Evolutionary conservation across 2,888 invertebrate genomes (phyloP).

Genomic region (Orchestes rusci): DNA sequence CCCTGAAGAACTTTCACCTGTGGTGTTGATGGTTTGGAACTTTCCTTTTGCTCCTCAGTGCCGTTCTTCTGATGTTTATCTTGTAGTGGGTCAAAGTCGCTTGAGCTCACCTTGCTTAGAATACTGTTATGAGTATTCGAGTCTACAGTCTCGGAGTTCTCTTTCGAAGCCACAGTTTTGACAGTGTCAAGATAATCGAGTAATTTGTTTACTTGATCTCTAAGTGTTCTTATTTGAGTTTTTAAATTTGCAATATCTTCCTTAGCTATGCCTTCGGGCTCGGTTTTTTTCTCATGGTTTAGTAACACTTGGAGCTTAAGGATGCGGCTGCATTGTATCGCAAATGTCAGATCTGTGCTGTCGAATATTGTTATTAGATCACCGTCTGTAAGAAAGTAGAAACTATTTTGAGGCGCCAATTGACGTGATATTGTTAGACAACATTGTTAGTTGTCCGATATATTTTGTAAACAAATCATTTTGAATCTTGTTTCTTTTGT

Average conservation of each 20-base stretch:
- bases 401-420: too few relatives aligned
- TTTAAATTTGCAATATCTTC: slow-evolving; percentile 47
- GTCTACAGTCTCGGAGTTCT: too few relatives aligned
- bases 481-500: too few relatives aligned
- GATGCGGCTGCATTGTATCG: slow-evolving; percentile 59
- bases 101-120: slow-evolving; percentile 43
- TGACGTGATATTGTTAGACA: too few relatives aligned
- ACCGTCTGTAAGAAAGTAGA: slow-evolving; percentile 53
- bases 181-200: slow-evolving; percentile 49
- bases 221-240: slow-evolving; percentile 43
- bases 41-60: slow-evolving; percentile 34
- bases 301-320: slow-evolving; percentile 57
- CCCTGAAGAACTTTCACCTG: too few relatives aligned
- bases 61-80: slow-evolving; percentile 39
- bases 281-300: slow-evolving; percentile 37
- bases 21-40: slow-evolving; percentile 33
- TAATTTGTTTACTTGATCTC: slow-evolving; percentile 53
- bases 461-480: too few relatives aligned
- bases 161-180: slow-evolving; percentile 24
- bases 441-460: too few relatives aligned
- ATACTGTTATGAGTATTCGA: slow-evolving; percentile 15
- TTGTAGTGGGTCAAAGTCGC: slow-evolving; percentile 55
- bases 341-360: slow-evolving; percentile 61
- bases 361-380: slow-evolving; percentile 66
- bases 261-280: slow-evolving; percentile 30